Base-by-base conservation (phyloP, 2,797 vertebrate species). In the Macrochelys suwanniensis region DNA sequence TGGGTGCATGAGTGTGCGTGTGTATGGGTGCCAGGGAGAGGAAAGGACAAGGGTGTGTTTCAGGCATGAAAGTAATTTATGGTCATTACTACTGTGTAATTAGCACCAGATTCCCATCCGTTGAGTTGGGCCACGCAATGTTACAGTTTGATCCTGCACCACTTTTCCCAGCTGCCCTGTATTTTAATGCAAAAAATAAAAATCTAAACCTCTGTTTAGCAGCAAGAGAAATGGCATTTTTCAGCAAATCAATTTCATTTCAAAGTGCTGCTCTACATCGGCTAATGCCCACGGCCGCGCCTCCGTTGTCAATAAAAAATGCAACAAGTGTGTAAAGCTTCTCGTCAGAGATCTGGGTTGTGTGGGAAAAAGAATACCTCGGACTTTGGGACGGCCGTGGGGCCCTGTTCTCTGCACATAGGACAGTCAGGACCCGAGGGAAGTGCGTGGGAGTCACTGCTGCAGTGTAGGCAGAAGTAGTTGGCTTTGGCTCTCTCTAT, bases 241-340 rank as follows among this genome's bases (percentile, higher is more conserved):
- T 90, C 83, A 90, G 68, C 51, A 90, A 77, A 74, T 81, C 77
- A 17, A 54, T 81, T 90, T 65, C 89, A 85, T 85, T 80, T 85
- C 83, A 45, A 51, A 90, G 78, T 47, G 57, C 84, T 85, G 84
- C 80, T 47, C 59, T 50, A 4, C 17, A 80, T 56, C 19, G 56
- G 77, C 59, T 90, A 80, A 80, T 85, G 82, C 89, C 77, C 71
- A 56, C 4, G 49, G 61, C 50, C 25, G 80, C 81, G 28, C 56
- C 83, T 59, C 74, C 26, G n/a, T 74, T 76, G 77, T 81, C 83
- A 90, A 57, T 90, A 76, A 33, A 65, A n/a, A 65, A 33, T 13
- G 7, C 33, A 8, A 19, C 31, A n/a, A 33, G 16, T 65, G 61
- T 4, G 7, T 65, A 65, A 65, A 65, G 81, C 33, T 50, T 85